Conservation (phyloP, 2,888 invertebrate genomes). For the Cenopis cana region DNA sequence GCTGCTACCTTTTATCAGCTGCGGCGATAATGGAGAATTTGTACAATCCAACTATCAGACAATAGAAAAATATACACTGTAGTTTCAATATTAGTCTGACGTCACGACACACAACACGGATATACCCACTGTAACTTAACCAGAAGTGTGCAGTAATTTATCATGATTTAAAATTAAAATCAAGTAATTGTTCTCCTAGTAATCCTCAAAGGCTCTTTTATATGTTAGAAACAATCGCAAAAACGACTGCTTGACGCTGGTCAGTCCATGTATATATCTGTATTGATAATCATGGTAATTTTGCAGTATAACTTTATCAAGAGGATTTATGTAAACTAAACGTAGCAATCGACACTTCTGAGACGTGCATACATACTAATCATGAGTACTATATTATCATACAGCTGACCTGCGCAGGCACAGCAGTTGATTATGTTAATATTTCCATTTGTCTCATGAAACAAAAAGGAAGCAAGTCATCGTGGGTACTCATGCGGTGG, state of each 20-base stretch:
- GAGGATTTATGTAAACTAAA: background rate
- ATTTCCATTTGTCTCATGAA: background rate
- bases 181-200: too few relatives aligned
- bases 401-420: background rate
- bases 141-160: background rate
- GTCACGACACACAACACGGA: conserved; percentile 13
- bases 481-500: background rate
- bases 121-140: conserved; percentile 2
- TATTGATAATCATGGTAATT: too few relatives aligned
- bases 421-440: background rate
- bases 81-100: conserved; percentile 31
- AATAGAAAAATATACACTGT: conserved; percentile 39
- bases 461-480: background rate
- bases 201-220: too few relatives aligned
- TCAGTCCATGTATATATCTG: too few relatives aligned
- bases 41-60: conserved; percentile 43
- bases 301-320: too few relatives aligned
- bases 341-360: background rate
- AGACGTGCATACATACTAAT: background rate
- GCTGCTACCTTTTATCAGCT: conserved; percentile 82
- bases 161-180: too few relatives aligned
- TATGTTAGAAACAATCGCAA: background rate
- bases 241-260: background rate
- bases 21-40: conserved; percentile 44
- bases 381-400: background rate